Percentiles rank a stretch among this genome's conserved stretches.
Conservation (phyloP, 2,797 vertebrate genomes). For the Neoniphon sammara region DNA sequence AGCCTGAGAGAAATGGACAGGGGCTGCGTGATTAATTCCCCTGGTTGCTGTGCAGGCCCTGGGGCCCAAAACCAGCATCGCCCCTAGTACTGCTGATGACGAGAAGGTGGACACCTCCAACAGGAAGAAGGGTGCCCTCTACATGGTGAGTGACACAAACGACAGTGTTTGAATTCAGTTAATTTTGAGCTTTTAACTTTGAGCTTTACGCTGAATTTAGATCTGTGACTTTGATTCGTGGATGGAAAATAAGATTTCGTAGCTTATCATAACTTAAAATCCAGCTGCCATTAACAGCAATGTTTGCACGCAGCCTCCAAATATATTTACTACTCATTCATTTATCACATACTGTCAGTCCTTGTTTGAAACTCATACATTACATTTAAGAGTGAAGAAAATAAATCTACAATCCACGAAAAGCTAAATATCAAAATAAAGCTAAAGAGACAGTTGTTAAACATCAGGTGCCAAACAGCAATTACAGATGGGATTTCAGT, state of each 20-base stretch:
- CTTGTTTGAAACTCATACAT: background rate
- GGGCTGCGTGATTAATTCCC: background rate
- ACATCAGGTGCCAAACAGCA: background rate
- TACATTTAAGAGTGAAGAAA: background rate
- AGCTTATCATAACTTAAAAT: background rate
- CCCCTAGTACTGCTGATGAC: conserved; percentile 75
- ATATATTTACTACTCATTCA: background rate
- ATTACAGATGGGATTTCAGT: background rate
- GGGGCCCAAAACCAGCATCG: conserved; percentile 76
- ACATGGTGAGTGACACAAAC: conserved; percentile 76
- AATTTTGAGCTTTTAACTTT: too few species aligned
- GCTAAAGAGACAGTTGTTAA: background rate
- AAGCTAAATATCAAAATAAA: too few species aligned
- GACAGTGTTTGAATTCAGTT: too few species aligned
- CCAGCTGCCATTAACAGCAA: background rate
- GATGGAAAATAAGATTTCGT: background rate
- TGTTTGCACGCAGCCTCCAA: background rate
- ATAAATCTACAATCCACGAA: background rate
- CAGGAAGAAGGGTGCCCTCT: conserved; percentile 82
- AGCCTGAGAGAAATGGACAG: background rate
- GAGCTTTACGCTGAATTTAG: too few species aligned
- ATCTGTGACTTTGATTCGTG: too few species aligned
- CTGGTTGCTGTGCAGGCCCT: conserved; percentile 70
- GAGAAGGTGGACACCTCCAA: conserved; percentile 75
- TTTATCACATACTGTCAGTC: background rate